Base-by-base conservation (phyloP, 2,797 vertebrate genomes). In the Rhabdophis nuchalis region DNA sequence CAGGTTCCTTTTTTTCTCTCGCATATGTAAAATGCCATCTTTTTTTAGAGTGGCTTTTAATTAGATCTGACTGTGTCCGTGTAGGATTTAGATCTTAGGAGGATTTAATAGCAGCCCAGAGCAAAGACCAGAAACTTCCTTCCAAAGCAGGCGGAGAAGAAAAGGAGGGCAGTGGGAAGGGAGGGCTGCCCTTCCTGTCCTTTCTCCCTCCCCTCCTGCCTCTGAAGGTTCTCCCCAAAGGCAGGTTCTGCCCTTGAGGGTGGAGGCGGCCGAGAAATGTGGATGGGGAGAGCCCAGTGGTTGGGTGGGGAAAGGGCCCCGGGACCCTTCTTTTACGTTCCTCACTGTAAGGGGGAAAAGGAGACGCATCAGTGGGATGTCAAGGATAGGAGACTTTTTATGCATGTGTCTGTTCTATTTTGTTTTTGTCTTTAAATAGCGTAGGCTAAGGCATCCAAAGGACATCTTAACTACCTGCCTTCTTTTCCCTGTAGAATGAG, bases 1-100 rank as follows among this genome's bases (percentile, higher is more conserved):
- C 57, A 85, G 23, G 2, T 94, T 89, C 91, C 95, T 61, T 92
- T 23, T 50, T 86, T 1, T n/a, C 90, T 5, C 11, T 91, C 25
- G 86, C 87, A 95, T 25, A 86, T 16, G 68, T 90, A 95, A 95
- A 36, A 57, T 91, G 36, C 86, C 72, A 95, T 94, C 93, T 94
- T 93, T 93, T 90, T 56, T 54, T 46, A 46, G 60, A 90, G 87
- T 93, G 14, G 88, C 85, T 6, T 87, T 10, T 56, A 36, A 32
- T 53, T 89, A 92, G 68, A 92, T 68, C 27, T 90, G 92, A 91
- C 93, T 91, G 91, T 85, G 91, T 86, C 53, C 91, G 87, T 3
- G 89, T 60, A 1, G 61, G 4, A 25, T 89, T 82, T 36, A 82
- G 61, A 91, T 92, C 92, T 92, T 46, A 27, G 32, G 93, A 93